Evolutionary conservation across 2,888 invertebrate species (phyloP), one percentile per base, ranked within the genome.

Genomic region (Erebia aethiops): DNA sequence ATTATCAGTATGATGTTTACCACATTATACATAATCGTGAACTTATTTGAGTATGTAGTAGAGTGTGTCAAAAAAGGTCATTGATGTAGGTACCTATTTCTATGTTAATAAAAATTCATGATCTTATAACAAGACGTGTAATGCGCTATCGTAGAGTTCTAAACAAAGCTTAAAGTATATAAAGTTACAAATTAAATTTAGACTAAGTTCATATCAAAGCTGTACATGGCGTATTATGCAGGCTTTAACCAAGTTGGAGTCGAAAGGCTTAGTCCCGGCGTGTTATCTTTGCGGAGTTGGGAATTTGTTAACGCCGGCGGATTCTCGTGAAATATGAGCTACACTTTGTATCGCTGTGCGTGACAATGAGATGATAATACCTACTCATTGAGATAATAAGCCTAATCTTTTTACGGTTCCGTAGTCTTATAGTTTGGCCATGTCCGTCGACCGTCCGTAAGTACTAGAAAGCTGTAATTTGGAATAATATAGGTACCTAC

Each of bases 201-300:
- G 52, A 58, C 56, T 56, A 61, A 64, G 67, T 73, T 71, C 68
- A 67, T 76, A 67, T 72, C 70, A 72, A 76, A 76, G 71, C 74
- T 74, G 71, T 72, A 71, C 71, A 71, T 66, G 72, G 75, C 74
- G 75, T 76, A 77, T 78, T 77, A 78, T 77, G 77, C 78, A 76
- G 77, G 74, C 74, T 77, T 80, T 76, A 77, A 77, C 76, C 77
- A 82, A 81, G 80, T 84, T 83, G 81, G 82, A 80, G 82, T 77
- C 81, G 79, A 81, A 80, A 81, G 83, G 86, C 46, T 84, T 87
- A 88, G 83, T 78, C 75, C 79, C 78, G 76, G 73, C 77, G 81
- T 84, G 87, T 89, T 89, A 89, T 90, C 89, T 88, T 80, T 78
- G 77, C 80, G 80, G 87, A 89, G 87, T 89, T 88, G 71, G 81